Percentiles rank a stretch among this genome's conserved stretches.
Conservation (phyloP, 37 sponge, comb jelly and placozoan genomes). For the Eunapius fragilis region DNA sequence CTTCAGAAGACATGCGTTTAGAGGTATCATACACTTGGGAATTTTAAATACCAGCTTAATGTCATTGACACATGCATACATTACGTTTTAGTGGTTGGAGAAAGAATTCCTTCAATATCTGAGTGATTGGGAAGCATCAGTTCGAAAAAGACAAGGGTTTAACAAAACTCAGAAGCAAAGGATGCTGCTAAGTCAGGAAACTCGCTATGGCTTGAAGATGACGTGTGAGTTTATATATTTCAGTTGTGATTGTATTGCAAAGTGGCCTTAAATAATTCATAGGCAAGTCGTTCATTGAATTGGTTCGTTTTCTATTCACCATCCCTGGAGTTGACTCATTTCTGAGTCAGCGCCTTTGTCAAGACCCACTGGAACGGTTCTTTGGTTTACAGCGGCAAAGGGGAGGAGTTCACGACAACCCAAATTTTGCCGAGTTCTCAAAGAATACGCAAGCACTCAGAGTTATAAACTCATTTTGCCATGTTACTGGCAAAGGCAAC, state of each 20-base stretch:
- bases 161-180: constrained; percentile 7
- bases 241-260: too few species aligned
- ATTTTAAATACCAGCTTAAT: neutral
- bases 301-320: too few species aligned
- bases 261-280: neutral
- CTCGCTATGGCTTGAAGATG: constrained; percentile 13
- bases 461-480: constrained; percentile 20
- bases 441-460: constrained; percentile 41
- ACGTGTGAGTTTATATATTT: constrained; percentile 11
- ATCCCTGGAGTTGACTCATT: too few species aligned
- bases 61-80: neutral
- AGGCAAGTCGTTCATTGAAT: constrained; percentile 32
- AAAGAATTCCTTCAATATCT: constrained; percentile 21
- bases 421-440: constrained; percentile 28
- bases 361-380: too few species aligned
- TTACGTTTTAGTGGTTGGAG: neutral
- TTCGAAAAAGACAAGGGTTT: neutral
- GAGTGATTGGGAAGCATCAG: constrained; percentile 14
- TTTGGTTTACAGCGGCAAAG: too few species aligned
- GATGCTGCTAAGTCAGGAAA: constrained; percentile 16
- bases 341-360: too few species aligned
- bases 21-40: neutral
- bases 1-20: constrained; percentile 1
- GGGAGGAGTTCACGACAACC: too few species aligned
- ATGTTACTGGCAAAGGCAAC: neutral